phyloP scores from a whole-genome alignment of 1,140 invertebrate species.

The Stratiolaelaps scimitus region DNA sequence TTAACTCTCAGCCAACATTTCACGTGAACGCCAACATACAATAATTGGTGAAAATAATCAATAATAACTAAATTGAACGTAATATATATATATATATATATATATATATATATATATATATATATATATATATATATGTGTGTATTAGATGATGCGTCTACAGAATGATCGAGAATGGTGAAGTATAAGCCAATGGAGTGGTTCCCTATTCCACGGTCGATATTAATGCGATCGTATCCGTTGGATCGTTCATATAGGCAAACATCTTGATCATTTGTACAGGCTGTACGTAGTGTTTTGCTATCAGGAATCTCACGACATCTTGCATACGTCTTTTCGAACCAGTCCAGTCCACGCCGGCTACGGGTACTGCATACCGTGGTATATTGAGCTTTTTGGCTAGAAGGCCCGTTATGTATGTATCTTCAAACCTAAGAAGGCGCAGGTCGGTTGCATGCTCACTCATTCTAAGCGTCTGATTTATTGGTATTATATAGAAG shows the following conservation, averaged over 20 bases:
- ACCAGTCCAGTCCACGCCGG: background rate
- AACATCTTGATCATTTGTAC: background rate
- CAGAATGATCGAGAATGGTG: too few relatives aligned
- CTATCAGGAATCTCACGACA: background rate
- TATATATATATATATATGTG: too few relatives aligned
- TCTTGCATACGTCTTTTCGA: background rate
- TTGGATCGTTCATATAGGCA: slow-evolving; percentile 5
- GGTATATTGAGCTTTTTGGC: background rate
- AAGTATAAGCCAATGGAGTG: too few relatives aligned
- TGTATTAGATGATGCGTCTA: too few relatives aligned
- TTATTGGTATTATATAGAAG: slow-evolving; percentile 36
- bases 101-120: too few relatives aligned
- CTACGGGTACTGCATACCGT: background rate
- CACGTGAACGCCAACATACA: too few relatives aligned
- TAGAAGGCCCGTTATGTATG: slow-evolving; percentile 17
- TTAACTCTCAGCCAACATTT: too few relatives aligned
- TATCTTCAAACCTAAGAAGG: background rate
- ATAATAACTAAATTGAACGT: too few relatives aligned
- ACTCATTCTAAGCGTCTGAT: background rate
- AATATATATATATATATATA: too few relatives aligned
- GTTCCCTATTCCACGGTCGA: too few relatives aligned
- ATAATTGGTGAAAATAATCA: too few relatives aligned
- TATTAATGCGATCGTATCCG: background rate
- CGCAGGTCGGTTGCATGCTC: background rate
- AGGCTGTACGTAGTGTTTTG: slow-evolving; percentile 1